Percentiles rank a stretch among this genome's conserved stretches.
These are phyloP conservation scores for Brachyptera putata DNA, from an alignment of 2,888 invertebrate species.

Conservation along the genomic window DNA sequence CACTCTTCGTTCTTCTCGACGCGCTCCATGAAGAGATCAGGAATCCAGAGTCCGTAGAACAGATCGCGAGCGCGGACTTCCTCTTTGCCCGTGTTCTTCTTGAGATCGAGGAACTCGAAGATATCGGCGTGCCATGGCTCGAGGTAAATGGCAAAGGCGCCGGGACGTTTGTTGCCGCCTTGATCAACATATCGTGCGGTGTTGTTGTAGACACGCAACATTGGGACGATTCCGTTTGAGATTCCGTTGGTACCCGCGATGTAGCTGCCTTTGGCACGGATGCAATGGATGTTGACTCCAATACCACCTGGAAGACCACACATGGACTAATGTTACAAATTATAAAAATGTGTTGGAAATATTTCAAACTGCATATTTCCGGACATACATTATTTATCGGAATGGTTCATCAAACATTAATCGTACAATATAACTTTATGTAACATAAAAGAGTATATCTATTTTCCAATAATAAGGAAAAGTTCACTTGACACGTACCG, in stretches of 20 bases:
- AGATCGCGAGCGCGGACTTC: slow-evolving; percentile 91
- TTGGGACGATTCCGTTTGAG: slow-evolving; percentile 94
- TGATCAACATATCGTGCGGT: slow-evolving; percentile 71
- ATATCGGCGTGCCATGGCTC: slow-evolving; percentile 99
- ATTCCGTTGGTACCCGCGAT: slow-evolving; percentile 93
- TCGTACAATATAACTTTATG: no score
- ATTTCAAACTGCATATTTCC: no score
- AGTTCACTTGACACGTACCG: no score
- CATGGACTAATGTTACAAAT: no score
- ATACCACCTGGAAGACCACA: slow-evolving; percentile 91
- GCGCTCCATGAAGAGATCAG: slow-evolving; percentile 96
- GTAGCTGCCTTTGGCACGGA: slow-evolving; percentile 84
- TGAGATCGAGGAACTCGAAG: slow-evolving; percentile 90
- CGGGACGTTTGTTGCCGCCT: slow-evolving; percentile 61
- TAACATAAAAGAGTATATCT: no score
- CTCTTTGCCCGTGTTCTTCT: slow-evolving; percentile 91
- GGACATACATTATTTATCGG: no score
- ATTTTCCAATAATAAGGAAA: no score
- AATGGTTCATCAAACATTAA: no score
- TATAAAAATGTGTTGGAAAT: no score
- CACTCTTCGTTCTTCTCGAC: slow-evolving; percentile 80
- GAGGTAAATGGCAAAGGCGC: slow-evolving; percentile 95
- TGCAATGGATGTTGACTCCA: slow-evolving; percentile 93
- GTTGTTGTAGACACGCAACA: slow-evolving; percentile 92
- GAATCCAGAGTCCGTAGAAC: slow-evolving; percentile 97